Conservation (phyloP, 2,797 vertebrate species). For the Notamacropus eugenii region DNA sequence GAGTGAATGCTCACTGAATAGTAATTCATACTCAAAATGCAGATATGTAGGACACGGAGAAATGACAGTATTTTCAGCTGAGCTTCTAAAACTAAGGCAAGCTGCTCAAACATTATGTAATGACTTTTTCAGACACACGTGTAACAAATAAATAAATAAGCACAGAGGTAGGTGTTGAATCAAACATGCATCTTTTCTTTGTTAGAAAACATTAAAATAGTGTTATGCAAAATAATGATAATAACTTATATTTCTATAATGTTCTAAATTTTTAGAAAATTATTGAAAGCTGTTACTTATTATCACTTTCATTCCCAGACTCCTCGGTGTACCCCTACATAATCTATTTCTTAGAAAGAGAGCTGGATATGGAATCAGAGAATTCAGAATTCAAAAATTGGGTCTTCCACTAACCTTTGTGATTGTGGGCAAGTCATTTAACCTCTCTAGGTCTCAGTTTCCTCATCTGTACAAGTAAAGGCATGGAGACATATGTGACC, state of each 20-base stretch:
- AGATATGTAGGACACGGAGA: neutral
- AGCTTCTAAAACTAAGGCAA: neutral
- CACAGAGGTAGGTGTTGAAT: neutral
- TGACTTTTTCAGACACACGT: neutral
- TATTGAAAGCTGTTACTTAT: neutral
- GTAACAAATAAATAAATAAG: neutral
- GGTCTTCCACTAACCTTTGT: neutral
- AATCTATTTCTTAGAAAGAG: neutral
- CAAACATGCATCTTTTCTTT: neutral
- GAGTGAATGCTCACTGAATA: slow-evolving; percentile 31
- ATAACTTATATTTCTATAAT: neutral
- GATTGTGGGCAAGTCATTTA: neutral
- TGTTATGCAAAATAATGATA: neutral
- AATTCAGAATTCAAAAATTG: neutral
- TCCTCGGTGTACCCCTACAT: neutral
- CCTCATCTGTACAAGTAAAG: no score
- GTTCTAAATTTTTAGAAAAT: neutral
- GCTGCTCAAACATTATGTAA: neutral
- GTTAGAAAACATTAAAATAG: neutral
- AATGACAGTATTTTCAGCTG: neutral
- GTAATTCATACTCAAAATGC: neutral
- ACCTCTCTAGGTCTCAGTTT: neutral
- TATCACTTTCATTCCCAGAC: neutral
- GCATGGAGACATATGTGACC: no score
- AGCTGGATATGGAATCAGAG: neutral